These are phyloP conservation scores for Eulemur rufifrons DNA, from an alignment of 2,113 vertebrate species.

Conservation along the genomic window DNA sequence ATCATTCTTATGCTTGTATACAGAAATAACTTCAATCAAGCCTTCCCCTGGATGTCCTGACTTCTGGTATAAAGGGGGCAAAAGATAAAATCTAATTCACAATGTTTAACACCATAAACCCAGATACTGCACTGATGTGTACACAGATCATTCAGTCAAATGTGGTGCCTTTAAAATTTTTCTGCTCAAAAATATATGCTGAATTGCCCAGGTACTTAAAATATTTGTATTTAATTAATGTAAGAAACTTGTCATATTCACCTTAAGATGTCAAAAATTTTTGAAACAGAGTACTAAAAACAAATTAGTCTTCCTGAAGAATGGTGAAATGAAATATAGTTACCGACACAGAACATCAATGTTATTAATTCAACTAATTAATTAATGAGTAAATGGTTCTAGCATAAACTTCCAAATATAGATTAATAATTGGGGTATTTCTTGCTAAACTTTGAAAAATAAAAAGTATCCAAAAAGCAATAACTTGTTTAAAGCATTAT, in stretches of 20 bases:
- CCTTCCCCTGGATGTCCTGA: background rate
- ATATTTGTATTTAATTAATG: background rate
- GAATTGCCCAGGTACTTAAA: background rate
- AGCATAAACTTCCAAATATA: background rate
- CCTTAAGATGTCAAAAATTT: background rate
- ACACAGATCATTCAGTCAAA: background rate
- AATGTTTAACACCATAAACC: background rate
- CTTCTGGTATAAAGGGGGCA: background rate
- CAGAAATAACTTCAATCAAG: background rate
- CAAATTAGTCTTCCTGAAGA: background rate
- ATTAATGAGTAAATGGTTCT: background rate
- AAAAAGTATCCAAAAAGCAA: background rate
- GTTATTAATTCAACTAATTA: background rate
- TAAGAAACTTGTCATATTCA: background rate
- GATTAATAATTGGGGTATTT: background rate
- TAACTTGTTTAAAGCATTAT: background rate
- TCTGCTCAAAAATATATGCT: background rate
- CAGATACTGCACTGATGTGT: background rate
- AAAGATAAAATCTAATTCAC: background rate
- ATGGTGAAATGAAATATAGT: background rate
- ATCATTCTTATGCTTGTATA: rapidly evolving
- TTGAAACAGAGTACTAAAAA: constrained; percentile 17
- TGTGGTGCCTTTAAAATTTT: background rate
- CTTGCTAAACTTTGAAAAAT: constrained; percentile 2
- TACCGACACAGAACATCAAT: background rate